phyloP scores from a whole-genome alignment of 2,113 vertebrate genomes.

The Piaya cayana region DNA sequence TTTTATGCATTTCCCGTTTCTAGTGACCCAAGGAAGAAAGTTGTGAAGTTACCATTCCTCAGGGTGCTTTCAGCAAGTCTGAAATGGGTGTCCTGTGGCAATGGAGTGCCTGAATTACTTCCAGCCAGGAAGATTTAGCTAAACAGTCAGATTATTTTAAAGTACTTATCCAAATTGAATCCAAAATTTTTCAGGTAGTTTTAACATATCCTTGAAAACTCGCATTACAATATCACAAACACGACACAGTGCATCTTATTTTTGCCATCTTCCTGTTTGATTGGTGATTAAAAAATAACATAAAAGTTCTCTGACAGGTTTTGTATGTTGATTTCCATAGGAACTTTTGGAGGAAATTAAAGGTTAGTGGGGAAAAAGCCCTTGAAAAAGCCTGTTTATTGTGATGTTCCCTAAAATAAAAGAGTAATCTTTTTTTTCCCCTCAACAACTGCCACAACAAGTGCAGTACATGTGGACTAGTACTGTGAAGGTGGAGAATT shows the following conservation, averaged over 20 bases:
- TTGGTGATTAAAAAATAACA: neutral
- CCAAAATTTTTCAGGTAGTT: constrained; percentile 8
- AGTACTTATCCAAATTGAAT: neutral
- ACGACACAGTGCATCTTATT: neutral
- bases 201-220: neutral
- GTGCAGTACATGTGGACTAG: accelerated
- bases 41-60: neutral
- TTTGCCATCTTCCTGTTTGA: neutral
- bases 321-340: neutral
- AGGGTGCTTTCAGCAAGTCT: neutral
- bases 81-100: neutral
- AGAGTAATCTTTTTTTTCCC: accelerated
- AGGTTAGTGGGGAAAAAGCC: neutral
- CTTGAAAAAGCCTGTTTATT: neutral
- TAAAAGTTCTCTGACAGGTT: neutral
- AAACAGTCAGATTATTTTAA: neutral
- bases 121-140: neutral
- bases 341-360: neutral
- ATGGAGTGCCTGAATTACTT: neutral
- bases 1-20: neutral
- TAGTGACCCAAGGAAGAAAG: neutral
- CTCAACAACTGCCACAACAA: neutral
- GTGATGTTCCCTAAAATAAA: neutral
- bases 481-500: neutral
- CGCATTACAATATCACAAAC: neutral